Percentiles rank a stretch among this genome's conserved stretches.
phyloP scores from a whole-genome alignment of 30 jellyfish, hydroid and myxozoan genomes.

The Hydractinia echinata region DNA sequence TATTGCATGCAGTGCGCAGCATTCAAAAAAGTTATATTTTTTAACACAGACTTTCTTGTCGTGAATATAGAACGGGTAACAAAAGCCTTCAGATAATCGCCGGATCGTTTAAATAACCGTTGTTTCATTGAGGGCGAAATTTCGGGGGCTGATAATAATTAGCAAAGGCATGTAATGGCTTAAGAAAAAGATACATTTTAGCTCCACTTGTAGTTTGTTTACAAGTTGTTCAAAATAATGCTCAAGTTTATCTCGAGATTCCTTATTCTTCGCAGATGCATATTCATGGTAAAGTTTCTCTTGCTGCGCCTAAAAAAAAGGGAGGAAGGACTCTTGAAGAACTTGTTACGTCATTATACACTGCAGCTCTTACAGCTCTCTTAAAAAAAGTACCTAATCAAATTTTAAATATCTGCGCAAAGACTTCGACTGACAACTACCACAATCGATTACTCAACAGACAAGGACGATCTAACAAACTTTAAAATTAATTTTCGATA shows the following conservation, averaged over 20 bases:
- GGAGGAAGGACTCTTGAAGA: too few relatives aligned
- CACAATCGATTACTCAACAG: too few relatives aligned
- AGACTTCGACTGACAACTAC: too few relatives aligned
- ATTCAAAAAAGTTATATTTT: too few relatives aligned
- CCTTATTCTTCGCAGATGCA: slow-evolving; percentile 77
- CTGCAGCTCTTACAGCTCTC: too few relatives aligned
- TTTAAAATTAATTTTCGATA: not conserved
- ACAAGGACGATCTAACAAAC: too few relatives aligned
- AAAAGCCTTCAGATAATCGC: not conserved
- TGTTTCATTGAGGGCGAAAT: not conserved
- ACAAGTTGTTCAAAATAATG: slow-evolving; percentile 75
- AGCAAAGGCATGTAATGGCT: not conserved
- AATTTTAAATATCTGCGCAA: too few relatives aligned
- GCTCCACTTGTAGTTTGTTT: slow-evolving; percentile 74
- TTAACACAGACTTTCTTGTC: too few relatives aligned
- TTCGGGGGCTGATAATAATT: not conserved
- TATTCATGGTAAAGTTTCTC: slow-evolving; percentile 88
- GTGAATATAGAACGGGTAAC: not conserved
- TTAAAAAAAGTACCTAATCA: too few relatives aligned
- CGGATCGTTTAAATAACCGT: not conserved
- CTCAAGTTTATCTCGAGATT: slow-evolving; percentile 78
- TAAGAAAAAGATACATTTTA: slow-evolving; percentile 70
- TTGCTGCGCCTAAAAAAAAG: slow-evolving; percentile 77
- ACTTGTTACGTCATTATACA: too few relatives aligned
- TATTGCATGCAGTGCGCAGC: too few relatives aligned